Evolutionary conservation across 2,797 vertebrate genomes (phyloP).

Genomic region (Alca torda): DNA sequence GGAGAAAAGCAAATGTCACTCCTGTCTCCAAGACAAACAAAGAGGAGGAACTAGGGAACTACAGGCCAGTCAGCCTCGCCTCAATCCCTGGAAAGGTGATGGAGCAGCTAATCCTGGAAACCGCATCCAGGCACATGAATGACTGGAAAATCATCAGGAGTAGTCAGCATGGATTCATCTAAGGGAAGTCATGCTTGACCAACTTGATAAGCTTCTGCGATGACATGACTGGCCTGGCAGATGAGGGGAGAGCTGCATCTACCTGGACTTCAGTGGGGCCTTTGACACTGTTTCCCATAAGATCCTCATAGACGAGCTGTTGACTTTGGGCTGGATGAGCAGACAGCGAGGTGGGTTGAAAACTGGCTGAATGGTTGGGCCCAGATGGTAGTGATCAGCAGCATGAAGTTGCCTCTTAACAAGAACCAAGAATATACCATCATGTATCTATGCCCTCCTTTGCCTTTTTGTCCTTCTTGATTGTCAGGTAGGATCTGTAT

Average conservation of each 20-base stretch:
- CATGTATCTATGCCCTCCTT: not conserved
- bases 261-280: not conserved
- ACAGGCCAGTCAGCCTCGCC: not conserved
- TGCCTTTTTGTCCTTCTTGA: not conserved
- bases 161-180: not conserved
- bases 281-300: not conserved
- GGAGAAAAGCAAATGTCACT: not conserved
- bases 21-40: not conserved
- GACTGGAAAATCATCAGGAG: not conserved
- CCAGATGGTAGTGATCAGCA: not conserved
- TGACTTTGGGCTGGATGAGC: not conserved
- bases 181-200: not conserved
- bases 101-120: not conserved
- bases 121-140: not conserved
- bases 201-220: not conserved
- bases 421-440: not conserved
- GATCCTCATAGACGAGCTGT: accelerated
- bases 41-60: not conserved
- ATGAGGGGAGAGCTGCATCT: not conserved
- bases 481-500: not conserved
- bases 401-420: not conserved
- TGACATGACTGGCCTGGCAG: not conserved
- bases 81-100: not conserved
- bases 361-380: not conserved
- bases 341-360: not conserved